Evolutionary conservation across 2,797 vertebrate genomes (phyloP), one percentile per base, ranked within the genome.

Genomic region (Chanos chanos): DNA sequence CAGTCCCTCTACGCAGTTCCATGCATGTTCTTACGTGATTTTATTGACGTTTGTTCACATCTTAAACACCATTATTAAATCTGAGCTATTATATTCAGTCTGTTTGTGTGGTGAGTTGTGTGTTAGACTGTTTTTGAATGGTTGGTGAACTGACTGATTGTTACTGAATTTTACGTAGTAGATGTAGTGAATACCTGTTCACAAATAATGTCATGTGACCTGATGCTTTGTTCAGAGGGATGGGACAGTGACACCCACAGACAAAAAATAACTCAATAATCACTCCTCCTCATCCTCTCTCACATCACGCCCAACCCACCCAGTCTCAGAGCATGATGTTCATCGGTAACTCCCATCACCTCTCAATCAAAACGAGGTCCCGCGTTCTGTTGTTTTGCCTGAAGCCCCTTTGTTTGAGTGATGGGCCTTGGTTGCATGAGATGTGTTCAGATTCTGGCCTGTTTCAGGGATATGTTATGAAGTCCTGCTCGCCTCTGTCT

Each of bases 351-450:
- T 63, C n/a, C 15, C n/a, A 27, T 68, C 74, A 77, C 61, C 71
- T 71, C 72, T 45, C 52, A 75, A 53, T 63, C 76, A 72, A 81
- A 75, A 57, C 60, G 49, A 78, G 61, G 65, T 49, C 67, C 70
- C 73, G 57, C 80, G 64, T 50, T 73, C 15, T 77, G 52, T 71
- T 76, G 25, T 60, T 75, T 73, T 85, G 84, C 82, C 66, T 85
- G 84, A 83, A 81, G 77, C 77, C 82, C 76, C 72, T n/a, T 49
- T 65, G 57, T 79, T 75, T 80, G 63, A 83, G 66, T 73, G 65
- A 82, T 79, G 80, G 78, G 74, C 54, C 16, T 76, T 36, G 43
- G 71, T 75, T 88, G 85, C 85, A 87, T 85, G 85, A 82, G 40
- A 69, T 74, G 12, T 82, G 51, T 79, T 54, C 44, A 76, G 40